Evolutionary conservation across 2,113 vertebrate genomes (phyloP).

Genomic region (Ciconia stormi): DNA sequence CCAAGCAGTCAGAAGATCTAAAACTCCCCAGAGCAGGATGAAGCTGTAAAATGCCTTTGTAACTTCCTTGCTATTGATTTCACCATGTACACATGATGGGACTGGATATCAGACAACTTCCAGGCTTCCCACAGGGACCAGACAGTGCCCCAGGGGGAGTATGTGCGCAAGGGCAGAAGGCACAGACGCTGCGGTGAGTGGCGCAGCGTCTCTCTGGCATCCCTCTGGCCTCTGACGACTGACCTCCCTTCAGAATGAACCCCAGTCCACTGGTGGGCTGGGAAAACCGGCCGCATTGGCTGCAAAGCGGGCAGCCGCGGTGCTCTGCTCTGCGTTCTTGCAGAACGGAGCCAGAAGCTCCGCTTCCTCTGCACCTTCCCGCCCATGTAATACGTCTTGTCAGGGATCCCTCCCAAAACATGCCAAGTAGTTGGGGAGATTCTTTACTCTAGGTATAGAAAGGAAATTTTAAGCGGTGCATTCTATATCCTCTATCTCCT

Average conservation of each 20-base stretch:
- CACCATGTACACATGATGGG: fast-evolving
- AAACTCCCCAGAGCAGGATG: neutral
- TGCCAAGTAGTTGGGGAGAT: neutral
- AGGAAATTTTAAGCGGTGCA: neutral
- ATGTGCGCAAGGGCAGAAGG: neutral
- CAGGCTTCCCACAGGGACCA: neutral
- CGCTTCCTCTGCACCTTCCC: neutral
- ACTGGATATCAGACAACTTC: neutral
- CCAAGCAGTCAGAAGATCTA: neutral
- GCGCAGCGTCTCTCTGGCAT: no score
- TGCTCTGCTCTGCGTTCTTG: neutral
- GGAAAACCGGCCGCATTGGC: neutral
- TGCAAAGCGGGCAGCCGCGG: fast-evolving
- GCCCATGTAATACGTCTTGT: fast-evolving
- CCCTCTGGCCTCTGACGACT: neutral
- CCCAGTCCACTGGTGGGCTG: neutral
- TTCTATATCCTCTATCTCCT: neutral
- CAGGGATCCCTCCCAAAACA: neutral
- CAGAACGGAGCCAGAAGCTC: neutral
- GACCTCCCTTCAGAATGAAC: neutral
- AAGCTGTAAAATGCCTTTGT: neutral
- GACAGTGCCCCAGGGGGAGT: neutral
- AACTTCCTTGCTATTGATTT: neutral
- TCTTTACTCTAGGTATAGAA: neutral
- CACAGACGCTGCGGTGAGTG: neutral